phyloP scores from a whole-genome alignment of 2,113 vertebrate species.

The Numenius arquata region DNA sequence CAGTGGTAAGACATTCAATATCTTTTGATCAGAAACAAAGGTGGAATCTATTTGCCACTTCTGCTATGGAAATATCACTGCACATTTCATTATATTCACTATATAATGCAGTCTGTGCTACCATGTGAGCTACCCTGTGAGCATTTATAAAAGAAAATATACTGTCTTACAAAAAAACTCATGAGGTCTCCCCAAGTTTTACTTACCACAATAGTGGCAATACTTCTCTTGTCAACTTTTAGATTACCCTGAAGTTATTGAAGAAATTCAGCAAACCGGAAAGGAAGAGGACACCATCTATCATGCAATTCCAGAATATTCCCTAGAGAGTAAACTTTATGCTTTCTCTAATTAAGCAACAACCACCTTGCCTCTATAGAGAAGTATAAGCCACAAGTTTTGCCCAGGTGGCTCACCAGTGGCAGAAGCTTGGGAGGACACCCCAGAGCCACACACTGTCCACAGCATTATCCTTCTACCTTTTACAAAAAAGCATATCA shows the following conservation, averaged over 20 bases:
- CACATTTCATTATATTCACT: neutral
- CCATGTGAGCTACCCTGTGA: neutral
- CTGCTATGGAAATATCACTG: neutral
- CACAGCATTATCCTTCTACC: neutral
- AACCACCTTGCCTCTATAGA: neutral
- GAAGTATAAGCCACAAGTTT: neutral
- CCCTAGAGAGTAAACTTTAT: neutral
- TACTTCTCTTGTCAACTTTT: neutral
- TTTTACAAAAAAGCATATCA: neutral
- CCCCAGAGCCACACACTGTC: neutral
- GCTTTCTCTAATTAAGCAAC: neutral
- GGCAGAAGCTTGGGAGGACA: neutral
- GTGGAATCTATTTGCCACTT: neutral
- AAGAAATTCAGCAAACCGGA: neutral
- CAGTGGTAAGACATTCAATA: neutral
- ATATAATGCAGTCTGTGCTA: neutral
- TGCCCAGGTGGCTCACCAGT: neutral
- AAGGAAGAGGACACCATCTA: neutral
- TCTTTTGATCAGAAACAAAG: neutral
- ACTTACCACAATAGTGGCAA: neutral
- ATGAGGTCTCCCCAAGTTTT: neutral
- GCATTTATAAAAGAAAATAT: neutral
- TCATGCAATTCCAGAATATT: neutral
- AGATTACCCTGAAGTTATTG: neutral
- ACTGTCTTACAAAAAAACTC: neutral